Conservation (phyloP, 1,140 invertebrate genomes). For the Onthophagus taurus region DNA sequence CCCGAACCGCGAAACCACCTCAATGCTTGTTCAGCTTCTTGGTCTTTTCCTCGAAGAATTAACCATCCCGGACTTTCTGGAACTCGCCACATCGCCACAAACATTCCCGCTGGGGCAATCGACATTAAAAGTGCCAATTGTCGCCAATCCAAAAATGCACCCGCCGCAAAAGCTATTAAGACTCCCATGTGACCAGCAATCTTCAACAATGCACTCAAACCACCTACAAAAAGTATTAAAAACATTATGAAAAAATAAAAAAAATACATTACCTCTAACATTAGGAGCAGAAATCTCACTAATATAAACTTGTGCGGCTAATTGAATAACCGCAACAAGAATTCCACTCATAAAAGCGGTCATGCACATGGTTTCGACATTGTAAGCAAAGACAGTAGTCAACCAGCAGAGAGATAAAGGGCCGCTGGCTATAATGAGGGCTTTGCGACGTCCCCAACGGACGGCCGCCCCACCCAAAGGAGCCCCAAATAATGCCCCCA, state of each 20-base stretch:
- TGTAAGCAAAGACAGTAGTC: slow-evolving; percentile 61
- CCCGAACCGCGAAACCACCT: slow-evolving; percentile 66
- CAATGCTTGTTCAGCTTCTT: slow-evolving; percentile 65
- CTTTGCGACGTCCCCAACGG: slow-evolving; percentile 57
- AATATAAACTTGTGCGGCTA: slow-evolving; percentile 60
- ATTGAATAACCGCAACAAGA: slow-evolving; percentile 66
- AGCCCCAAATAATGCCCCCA: slow-evolving; percentile 69
- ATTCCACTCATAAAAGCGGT: slow-evolving; percentile 72
- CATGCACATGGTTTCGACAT: slow-evolving; percentile 63
- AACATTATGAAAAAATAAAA: no score
- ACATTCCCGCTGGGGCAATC: slow-evolving; percentile 59
- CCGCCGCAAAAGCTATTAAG: slow-evolving; percentile 68
- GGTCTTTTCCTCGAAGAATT: slow-evolving; percentile 60
- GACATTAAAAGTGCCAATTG: slow-evolving; percentile 67
- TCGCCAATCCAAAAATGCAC: slow-evolving; percentile 72
- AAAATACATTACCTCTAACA: no score
- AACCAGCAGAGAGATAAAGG: slow-evolving; percentile 69
- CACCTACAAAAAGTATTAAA: no score
- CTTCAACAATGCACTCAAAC: slow-evolving; percentile 75
- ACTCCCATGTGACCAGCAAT: slow-evolving; percentile 78
- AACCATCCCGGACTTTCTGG: slow-evolving; percentile 78
- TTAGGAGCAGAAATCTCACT: slow-evolving; percentile 75
- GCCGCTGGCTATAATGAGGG: slow-evolving; percentile 56
- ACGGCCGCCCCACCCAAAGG: slow-evolving; percentile 66
- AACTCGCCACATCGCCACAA: slow-evolving; percentile 58